These are phyloP conservation scores for Hemitrygon akajei DNA, from an alignment of 2,797 vertebrate genomes.

Conservation along the genomic window DNA sequence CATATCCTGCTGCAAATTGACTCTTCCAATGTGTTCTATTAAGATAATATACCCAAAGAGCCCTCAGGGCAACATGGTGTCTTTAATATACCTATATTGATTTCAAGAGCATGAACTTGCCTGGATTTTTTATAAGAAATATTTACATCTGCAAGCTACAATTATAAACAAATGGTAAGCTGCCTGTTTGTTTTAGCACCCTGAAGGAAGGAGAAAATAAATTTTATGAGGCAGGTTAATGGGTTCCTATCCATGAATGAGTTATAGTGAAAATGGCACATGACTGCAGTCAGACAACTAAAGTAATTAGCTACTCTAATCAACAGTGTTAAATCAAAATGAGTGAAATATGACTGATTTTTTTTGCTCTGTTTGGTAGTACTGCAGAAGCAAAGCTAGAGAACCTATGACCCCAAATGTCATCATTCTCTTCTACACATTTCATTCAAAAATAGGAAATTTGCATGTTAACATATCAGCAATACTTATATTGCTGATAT, in stretches of 20 bases:
- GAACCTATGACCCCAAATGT: neutral
- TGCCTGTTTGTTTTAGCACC: neutral
- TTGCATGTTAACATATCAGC: neutral
- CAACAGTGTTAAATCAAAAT: neutral
- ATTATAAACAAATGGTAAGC: neutral
- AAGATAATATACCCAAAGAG: conserved; percentile 12
- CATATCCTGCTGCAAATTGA: no score
- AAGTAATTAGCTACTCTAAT: neutral
- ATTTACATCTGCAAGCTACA: conserved; percentile 4
- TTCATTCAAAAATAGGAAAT: neutral
- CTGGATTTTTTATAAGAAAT: conserved; percentile 2
- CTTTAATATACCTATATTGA: conserved; percentile 28
- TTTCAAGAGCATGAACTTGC: conserved; percentile 20
- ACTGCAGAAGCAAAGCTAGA: neutral
- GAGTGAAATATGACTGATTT: neutral
- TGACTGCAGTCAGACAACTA: neutral
- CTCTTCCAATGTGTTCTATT: no score
- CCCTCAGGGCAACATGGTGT: neutral
- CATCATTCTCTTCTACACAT: neutral
- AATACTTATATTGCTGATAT: no score
- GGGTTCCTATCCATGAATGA: neutral
- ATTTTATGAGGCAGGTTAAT: neutral
- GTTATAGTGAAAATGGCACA: neutral
- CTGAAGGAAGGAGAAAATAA: neutral
- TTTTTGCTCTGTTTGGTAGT: neutral